A percentile compares a stretch with the other conserved stretches of the same genome.
These are phyloP conservation scores for Steromphala cineraria DNA, from an alignment of 2,888 invertebrate species.

Conservation along the genomic window DNA sequence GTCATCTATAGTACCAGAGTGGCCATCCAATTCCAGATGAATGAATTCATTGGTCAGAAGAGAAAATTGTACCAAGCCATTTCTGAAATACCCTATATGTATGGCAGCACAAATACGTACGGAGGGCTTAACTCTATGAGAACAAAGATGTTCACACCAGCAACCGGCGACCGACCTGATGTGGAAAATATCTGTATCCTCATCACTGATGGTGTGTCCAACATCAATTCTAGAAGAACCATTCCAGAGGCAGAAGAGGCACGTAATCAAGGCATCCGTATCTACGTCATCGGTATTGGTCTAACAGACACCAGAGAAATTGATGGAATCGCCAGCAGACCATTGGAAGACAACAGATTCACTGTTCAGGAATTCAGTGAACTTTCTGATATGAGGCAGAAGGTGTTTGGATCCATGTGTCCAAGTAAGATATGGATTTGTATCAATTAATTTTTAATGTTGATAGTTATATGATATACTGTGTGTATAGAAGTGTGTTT, in stretches of 20 bases:
- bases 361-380: slow-evolving; percentile 41
- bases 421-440: no score
- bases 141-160: slow-evolving; percentile 48
- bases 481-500: no score
- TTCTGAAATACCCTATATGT: slow-evolving; percentile 48
- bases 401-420: slow-evolving; percentile 26
- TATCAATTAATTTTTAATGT: no score
- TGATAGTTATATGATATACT: no score
- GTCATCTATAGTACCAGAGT: slow-evolving; percentile 45
- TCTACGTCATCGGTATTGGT: slow-evolving; percentile 42
- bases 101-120: slow-evolving; percentile 65
- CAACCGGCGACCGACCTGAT: slow-evolving; percentile 52
- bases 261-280: slow-evolving; percentile 31
- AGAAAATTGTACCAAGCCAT: slow-evolving; percentile 49
- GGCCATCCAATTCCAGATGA: slow-evolving; percentile 55
- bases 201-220: slow-evolving; percentile 64
- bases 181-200: slow-evolving; percentile 55
- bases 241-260: slow-evolving; percentile 51
- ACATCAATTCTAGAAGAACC: slow-evolving; percentile 55
- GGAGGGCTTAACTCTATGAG: slow-evolving; percentile 54
- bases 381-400: slow-evolving; percentile 31
- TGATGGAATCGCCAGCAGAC: slow-evolving; percentile 45
- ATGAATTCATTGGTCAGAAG: slow-evolving; percentile 41
- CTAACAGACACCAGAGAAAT: slow-evolving; percentile 46
- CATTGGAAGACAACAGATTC: slow-evolving; percentile 44